These are phyloP conservation scores for Neodiprion fabricii DNA, from an alignment of 1,140 invertebrate genomes.

Conservation along the genomic window DNA sequence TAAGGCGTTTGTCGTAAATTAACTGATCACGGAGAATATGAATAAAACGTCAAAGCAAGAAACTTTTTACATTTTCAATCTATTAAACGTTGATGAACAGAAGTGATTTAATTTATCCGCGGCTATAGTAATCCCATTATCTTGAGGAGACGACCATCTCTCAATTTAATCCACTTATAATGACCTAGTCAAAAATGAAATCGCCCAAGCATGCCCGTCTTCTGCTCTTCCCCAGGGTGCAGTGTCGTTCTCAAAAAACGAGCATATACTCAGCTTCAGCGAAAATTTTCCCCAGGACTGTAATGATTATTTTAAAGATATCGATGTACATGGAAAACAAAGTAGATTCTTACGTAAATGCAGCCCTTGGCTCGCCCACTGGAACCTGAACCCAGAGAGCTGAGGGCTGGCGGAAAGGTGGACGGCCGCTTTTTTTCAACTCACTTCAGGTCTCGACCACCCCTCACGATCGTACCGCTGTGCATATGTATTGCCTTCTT, in stretches of 20 bases:
- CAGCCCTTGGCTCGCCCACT: not conserved
- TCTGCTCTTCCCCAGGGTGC: not conserved
- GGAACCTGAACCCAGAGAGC: not conserved
- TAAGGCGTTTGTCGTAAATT: too few relatives aligned
- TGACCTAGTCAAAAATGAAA: not conserved
- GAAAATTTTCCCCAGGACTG: conserved; percentile 6
- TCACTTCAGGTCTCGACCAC: not conserved
- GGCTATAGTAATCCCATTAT: not conserved
- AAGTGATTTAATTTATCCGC: too few relatives aligned
- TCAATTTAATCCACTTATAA: not conserved
- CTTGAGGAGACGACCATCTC: not conserved
- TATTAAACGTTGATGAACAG: too few relatives aligned
- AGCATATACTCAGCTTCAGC: not conserved
- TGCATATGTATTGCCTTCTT: conserved; percentile 15
- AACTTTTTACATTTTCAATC: too few relatives aligned
- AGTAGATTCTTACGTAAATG: conserved; percentile 56
- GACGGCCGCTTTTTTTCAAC: conserved; percentile 12
- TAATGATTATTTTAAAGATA: conserved; percentile 58
- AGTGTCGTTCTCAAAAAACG: not conserved
- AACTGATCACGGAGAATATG: too few relatives aligned
- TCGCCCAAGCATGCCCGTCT: not conserved
- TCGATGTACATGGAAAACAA: conserved; percentile 48
- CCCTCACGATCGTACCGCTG: conserved; percentile 21
- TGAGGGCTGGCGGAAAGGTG: conserved; percentile 20
- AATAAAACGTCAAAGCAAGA: too few relatives aligned